These are phyloP conservation scores for Myotis davidii DNA, from an alignment of 2,113 vertebrate species.

Conservation along the genomic window DNA sequence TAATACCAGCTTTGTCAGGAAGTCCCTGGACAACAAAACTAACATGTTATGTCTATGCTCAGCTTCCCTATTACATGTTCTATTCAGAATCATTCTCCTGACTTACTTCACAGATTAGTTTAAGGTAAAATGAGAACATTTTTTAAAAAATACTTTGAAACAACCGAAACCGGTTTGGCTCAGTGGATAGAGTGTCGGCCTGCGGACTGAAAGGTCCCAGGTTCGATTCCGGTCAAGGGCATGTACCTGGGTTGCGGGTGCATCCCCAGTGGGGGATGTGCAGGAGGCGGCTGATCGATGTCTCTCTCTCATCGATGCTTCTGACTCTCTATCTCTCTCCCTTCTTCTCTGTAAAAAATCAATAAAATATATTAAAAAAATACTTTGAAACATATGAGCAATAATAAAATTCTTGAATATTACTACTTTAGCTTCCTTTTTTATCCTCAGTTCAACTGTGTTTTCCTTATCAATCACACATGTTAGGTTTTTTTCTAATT, in stretches of 20 bases:
- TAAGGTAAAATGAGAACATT: background rate
- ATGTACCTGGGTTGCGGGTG: too few species aligned
- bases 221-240: too few species aligned
- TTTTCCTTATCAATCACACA: background rate
- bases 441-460: background rate
- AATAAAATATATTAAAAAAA: too few species aligned
- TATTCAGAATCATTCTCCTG: background rate
- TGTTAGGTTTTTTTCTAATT: background rate
- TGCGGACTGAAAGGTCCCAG: too few species aligned
- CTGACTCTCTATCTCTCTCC: too few species aligned
- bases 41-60: background rate
- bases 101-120: slow-evolving; percentile 13
- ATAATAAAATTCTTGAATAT: background rate
- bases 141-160: background rate
- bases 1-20: background rate
- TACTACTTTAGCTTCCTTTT: background rate
- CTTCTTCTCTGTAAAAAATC: too few species aligned
- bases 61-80: background rate
- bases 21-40: background rate
- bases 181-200: too few species aligned
- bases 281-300: too few species aligned
- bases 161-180: too few species aligned
- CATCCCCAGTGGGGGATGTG: too few species aligned
- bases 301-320: too few species aligned
- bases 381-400: background rate